A percentile compares a stretch with the other conserved stretches of the same genome.
phyloP scores from a whole-genome alignment of 2,113 vertebrate species.

The Amphilophus citrinellus region DNA sequence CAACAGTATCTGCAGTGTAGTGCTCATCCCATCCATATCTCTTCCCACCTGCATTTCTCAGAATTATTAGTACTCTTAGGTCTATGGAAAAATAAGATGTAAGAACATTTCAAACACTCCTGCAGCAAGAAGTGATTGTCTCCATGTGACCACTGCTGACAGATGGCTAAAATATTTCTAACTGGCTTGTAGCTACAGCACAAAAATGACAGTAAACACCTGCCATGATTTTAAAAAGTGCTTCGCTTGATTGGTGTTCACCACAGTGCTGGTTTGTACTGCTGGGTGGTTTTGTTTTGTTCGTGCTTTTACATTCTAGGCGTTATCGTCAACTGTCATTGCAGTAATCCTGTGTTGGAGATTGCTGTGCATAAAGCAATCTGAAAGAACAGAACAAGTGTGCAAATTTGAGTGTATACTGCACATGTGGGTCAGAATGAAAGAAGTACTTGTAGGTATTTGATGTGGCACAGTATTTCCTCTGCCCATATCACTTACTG shows the following conservation, averaged over 20 bases:
- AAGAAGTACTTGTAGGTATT: not conserved
- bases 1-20: rapidly evolving
- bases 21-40: not conserved
- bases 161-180: too few relatives aligned
- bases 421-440: not conserved
- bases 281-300: constrained; percentile 29
- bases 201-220: not conserved
- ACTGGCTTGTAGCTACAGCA: not conserved
- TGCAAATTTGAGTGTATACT: not conserved
- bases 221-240: not conserved
- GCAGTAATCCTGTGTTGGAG: not conserved
- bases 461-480: not conserved
- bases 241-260: not conserved
- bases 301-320: not conserved
- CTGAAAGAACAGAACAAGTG: not conserved
- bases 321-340: not conserved
- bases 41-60: not conserved
- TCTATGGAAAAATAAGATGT: not conserved
- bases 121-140: not conserved
- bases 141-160: not conserved
- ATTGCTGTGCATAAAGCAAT: not conserved
- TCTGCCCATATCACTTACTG: constrained; percentile 65
- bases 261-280: constrained; percentile 27
- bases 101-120: not conserved
- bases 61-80: not conserved